A percentile compares a stretch with the other conserved stretches of the same genome.
phyloP scores from a whole-genome alignment of 2,888 invertebrate species.

The Oxytorus armatus region DNA sequence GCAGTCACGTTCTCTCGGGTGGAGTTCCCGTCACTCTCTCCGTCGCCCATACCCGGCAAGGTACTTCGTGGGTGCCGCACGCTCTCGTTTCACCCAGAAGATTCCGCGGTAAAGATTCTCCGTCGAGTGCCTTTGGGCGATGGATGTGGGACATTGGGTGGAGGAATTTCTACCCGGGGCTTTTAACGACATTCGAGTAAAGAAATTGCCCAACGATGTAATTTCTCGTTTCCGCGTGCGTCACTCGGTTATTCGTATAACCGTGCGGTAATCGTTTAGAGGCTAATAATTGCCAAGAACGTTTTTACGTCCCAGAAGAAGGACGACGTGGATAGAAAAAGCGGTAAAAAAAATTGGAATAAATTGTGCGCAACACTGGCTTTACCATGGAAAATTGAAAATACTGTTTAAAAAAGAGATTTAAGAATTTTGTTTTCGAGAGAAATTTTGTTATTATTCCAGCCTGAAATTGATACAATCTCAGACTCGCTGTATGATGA shows the following conservation, averaged over 20 bases:
- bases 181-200: slow-evolving; percentile 57
- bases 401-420: too few relatives aligned
- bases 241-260: slow-evolving; percentile 71
- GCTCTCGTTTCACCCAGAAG: slow-evolving; percentile 23
- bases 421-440: too few relatives aligned
- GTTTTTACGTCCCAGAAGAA: slow-evolving; percentile 40
- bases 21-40: slow-evolving; percentile 7
- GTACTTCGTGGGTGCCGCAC: neutral
- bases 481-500: too few relatives aligned
- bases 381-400: neutral
- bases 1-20: slow-evolving; percentile 38
- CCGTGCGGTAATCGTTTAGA: slow-evolving; percentile 70
- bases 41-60: slow-evolving; percentile 4
- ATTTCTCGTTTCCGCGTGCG: slow-evolving; percentile 5
- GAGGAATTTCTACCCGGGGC: slow-evolving; percentile 48
- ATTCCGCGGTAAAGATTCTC: too few relatives aligned
- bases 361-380: neutral
- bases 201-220: slow-evolving; percentile 30
- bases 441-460: too few relatives aligned
- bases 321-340: neutral
- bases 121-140: slow-evolving; percentile 37
- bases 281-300: slow-evolving; percentile 69
- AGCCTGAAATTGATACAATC: too few relatives aligned
- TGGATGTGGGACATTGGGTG: slow-evolving; percentile 22
- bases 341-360: neutral